A percentile compares a stretch with the other conserved stretches of the same genome.
Evolutionary conservation across 2,797 vertebrate genomes (phyloP).

Genomic region (Lemur catta): DNA sequence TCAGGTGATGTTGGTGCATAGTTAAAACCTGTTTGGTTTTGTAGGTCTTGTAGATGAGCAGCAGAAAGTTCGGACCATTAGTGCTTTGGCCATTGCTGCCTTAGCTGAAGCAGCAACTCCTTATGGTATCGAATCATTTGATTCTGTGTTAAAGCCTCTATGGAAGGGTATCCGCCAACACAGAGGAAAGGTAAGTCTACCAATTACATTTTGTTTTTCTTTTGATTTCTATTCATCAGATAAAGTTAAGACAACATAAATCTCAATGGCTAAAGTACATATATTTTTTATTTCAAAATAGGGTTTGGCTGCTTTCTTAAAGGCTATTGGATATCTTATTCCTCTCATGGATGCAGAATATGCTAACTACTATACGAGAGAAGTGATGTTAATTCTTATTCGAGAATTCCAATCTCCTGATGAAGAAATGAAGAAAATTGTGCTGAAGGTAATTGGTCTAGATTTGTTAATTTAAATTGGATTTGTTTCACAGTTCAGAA

Average conservation of each 20-base stretch:
- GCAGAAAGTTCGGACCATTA: conserved; percentile 99
- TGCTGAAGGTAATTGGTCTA: conserved; percentile 90
- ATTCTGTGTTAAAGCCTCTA: conserved; percentile 97
- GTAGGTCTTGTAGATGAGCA: conserved; percentile 98
- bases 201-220: background rate
- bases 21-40: conserved; percentile 44
- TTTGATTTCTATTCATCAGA: background rate
- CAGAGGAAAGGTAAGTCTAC: conserved; percentile 93
- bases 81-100: conserved; percentile 98
- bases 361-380: conserved; percentile 99
- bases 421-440: conserved; percentile 99
- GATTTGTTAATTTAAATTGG: background rate
- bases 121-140: conserved; percentile 98
- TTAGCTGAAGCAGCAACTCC: conserved; percentile 98
- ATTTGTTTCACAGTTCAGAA: conserved; percentile 6
- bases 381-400: conserved; percentile 99
- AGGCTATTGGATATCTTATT: conserved; percentile 98
- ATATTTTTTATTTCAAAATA: conserved; percentile 75
- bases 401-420: conserved; percentile 99
- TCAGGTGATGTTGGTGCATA: background rate
- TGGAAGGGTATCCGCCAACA: conserved; percentile 99
- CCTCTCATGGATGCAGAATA: conserved; percentile 99
- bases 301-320: conserved; percentile 98
- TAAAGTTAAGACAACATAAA: background rate
- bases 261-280: background rate